These are phyloP conservation scores for Ips nitidus DNA, from an alignment of 1,140 invertebrate species.

Conservation along the genomic window DNA sequence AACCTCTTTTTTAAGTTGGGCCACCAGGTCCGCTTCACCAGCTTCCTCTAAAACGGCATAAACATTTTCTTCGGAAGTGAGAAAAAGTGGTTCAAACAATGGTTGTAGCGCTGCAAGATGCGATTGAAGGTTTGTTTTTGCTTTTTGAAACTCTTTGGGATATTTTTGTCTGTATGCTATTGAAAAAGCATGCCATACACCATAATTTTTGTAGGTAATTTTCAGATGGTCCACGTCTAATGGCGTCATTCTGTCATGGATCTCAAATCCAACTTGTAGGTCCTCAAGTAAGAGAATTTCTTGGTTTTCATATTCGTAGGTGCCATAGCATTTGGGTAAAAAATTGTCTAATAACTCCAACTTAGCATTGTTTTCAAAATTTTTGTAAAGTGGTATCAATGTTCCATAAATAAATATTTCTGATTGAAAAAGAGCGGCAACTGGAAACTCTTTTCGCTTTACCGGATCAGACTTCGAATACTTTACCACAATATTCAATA, in stretches of 20 bases:
- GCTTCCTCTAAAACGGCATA: not conserved
- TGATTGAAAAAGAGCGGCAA: constrained; percentile 10
- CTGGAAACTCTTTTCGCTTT: constrained; percentile 15
- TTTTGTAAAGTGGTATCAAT: constrained; percentile 25
- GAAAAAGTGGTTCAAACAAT: too few species aligned
- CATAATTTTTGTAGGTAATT: constrained; percentile 53
- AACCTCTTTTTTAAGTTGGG: not conserved
- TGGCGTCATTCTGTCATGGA: constrained; percentile 4
- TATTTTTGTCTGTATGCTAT: constrained; percentile 53
- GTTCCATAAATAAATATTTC: constrained; percentile 35
- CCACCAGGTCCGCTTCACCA: constrained; percentile 7
- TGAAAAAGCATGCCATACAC: constrained; percentile 56
- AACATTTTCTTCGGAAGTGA: not conserved
- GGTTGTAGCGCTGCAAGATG: too few species aligned
- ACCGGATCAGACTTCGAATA: constrained; percentile 23
- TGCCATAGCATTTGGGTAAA: constrained; percentile 11
- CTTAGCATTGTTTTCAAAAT: constrained; percentile 18
- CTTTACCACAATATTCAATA: constrained; percentile 34
- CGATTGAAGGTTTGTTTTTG: not conserved
- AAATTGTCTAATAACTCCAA: not conserved
- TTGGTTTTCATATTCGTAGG: not conserved
- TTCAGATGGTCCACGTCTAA: constrained; percentile 24
- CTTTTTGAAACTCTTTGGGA: constrained; percentile 34
- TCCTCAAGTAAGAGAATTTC: constrained; percentile 19
- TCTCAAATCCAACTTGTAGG: constrained; percentile 12